Evolutionary conservation across 2,797 vertebrate species (phyloP).

Genomic region (Enteromius afrohamiltoni): DNA sequence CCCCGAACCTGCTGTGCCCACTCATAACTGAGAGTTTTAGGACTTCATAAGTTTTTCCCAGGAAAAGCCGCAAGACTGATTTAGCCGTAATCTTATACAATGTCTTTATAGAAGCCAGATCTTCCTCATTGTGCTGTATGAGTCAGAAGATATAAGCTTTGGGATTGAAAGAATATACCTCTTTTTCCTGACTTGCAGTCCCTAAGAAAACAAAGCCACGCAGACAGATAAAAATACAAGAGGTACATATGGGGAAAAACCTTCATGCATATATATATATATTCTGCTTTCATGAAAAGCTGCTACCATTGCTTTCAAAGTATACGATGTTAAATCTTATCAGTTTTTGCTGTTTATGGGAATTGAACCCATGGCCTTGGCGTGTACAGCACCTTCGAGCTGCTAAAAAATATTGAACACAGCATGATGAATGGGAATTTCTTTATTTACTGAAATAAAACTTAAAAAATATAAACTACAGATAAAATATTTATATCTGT

Average conservation of each 20-base stretch:
- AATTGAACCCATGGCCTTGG: not conserved
- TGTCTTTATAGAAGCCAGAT: conserved; percentile 84
- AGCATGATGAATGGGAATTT: not conserved
- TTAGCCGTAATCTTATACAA: conserved; percentile 83
- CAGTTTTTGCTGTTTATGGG: not conserved
- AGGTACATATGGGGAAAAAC: conserved; percentile 1
- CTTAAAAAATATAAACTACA: not conserved
- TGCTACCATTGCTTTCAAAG: not conserved
- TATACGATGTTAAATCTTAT: not conserved
- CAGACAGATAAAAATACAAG: conserved; percentile 12
- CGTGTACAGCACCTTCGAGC: not conserved
- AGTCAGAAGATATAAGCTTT: conserved; percentile 63
- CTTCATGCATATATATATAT: no score
- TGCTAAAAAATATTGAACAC: not conserved
- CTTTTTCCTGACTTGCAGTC: conserved; percentile 35
- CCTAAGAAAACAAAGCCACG: conserved; percentile 18
- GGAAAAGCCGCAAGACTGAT: conserved; percentile 81
- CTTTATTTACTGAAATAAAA: not conserved
- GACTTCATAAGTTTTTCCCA: conserved; percentile 86
- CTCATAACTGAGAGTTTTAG: conserved; percentile 80
- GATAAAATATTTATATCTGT: not conserved
- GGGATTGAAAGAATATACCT: conserved; percentile 66
- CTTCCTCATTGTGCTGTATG: conserved; percentile 64
- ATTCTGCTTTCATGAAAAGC: conserved; percentile 1
- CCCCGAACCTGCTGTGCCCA: conserved; percentile 75